A percentile compares a stretch with the other conserved stretches of the same genome.
These are phyloP conservation scores for Philaenus spumarius DNA, from an alignment of 1,140 invertebrate genomes.

Conservation along the genomic window DNA sequence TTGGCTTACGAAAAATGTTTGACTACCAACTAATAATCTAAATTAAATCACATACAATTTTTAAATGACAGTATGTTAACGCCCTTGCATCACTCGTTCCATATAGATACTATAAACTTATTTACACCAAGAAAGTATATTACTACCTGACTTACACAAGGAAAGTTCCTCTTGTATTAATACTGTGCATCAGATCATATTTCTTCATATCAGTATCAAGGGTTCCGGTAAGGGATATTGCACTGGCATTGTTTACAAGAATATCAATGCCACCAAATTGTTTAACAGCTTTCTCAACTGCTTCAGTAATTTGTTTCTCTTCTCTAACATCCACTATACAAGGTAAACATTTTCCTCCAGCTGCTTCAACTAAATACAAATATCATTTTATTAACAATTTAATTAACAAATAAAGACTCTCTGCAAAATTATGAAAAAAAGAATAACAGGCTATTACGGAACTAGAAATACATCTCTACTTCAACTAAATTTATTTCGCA, in stretches of 20 bases:
- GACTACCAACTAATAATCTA: no score
- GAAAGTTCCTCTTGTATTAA: slow-evolving; percentile 90
- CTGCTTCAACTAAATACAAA: slow-evolving; percentile 71
- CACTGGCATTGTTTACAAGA: slow-evolving; percentile 93
- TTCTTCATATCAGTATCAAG: slow-evolving; percentile 87
- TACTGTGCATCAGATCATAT: slow-evolving; percentile 90
- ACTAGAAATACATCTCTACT: no score
- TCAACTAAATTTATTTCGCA: no score
- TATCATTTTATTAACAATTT: no score
- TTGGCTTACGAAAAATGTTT: no score
- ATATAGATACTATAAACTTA: no score
- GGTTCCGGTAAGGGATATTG: slow-evolving; percentile 87
- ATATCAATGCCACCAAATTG: slow-evolving; percentile 97
- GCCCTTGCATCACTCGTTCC: no score
- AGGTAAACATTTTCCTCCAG: slow-evolving; percentile 85
- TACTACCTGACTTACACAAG: slow-evolving; percentile 60
- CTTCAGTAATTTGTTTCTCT: slow-evolving; percentile 71
- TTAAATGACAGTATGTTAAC: no score
- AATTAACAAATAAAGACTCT: no score
- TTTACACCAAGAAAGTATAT: not conserved
- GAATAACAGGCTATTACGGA: no score
- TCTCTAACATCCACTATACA: slow-evolving; percentile 92
- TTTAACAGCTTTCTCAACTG: slow-evolving; percentile 80
- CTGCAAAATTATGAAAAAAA: no score
- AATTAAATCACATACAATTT: no score